phyloP scores from a whole-genome alignment of 2,797 vertebrate genomes.

The Todus mexicanus region DNA sequence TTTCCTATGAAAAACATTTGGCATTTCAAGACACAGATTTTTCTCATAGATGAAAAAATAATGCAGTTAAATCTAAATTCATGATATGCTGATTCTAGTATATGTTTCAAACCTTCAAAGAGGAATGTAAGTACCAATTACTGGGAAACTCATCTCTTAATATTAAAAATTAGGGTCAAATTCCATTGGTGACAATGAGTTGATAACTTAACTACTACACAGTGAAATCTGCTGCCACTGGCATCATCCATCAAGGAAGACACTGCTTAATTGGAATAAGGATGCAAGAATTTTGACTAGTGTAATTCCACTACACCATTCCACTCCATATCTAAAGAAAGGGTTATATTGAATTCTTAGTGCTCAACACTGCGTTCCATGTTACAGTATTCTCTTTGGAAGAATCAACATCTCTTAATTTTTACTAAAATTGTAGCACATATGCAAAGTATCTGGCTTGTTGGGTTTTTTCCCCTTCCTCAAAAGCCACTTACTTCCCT shows the following conservation, averaged over 20 bases:
- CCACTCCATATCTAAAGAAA: neutral
- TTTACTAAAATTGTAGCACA: neutral
- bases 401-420: neutral
- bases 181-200: neutral
- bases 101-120: neutral
- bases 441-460: neutral
- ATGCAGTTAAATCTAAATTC: neutral
- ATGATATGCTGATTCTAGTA: neutral
- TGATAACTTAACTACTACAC: neutral
- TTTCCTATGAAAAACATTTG: neutral
- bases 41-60: neutral
- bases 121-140: neutral
- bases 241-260: neutral
- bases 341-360: neutral
- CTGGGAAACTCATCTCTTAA: neutral
- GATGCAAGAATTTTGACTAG: neutral
- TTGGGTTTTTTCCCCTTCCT: neutral
- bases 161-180: conserved; percentile 3
- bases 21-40: neutral
- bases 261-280: neutral
- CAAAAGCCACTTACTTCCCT: neutral
- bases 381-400: neutral
- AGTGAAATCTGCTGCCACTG: neutral
- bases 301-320: neutral
- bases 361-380: neutral